Percentiles rank a stretch among this genome's conserved stretches.
These are phyloP conservation scores for Drosophila multiciliata DNA, from an alignment of 2,888 invertebrate genomes.

Conservation along the genomic window DNA sequence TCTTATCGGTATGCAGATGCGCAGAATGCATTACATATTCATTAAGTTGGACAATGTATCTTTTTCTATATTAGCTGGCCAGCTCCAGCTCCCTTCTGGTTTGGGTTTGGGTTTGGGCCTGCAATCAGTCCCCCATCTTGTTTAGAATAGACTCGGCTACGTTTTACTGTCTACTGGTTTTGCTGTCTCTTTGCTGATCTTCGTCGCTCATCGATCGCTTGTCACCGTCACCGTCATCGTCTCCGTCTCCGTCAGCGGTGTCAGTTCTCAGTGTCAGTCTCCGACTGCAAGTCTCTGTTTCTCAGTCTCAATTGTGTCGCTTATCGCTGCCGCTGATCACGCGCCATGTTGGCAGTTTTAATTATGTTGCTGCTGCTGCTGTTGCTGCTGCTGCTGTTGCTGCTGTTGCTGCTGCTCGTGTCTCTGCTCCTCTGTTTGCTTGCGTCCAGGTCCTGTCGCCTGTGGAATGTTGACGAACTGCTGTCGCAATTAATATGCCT, in stretches of 20 bases:
- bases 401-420: too few relatives aligned
- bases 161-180: not conserved
- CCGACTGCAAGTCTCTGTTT: slow-evolving; percentile 4
- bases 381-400: not conserved
- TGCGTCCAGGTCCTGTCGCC: slow-evolving; percentile 29
- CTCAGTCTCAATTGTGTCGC: slow-evolving; percentile 38
- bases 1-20: slow-evolving; percentile 52
- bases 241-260: slow-evolving; percentile 13
- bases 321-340: slow-evolving; percentile 76
- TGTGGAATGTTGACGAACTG: slow-evolving; percentile 75
- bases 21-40: slow-evolving; percentile 55
- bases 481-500: slow-evolving; percentile 78
- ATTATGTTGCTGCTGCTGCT: slow-evolving; percentile 65
- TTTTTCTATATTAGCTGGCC: slow-evolving; percentile 44
- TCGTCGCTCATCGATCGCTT: slow-evolving; percentile 40
- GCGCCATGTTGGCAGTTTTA: slow-evolving; percentile 78
- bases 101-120: not conserved
- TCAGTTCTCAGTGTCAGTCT: slow-evolving; percentile 34
- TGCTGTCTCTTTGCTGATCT: not conserved
- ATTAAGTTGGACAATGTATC: slow-evolving; percentile 41
- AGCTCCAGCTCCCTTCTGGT: too few relatives aligned
- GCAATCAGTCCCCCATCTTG: not conserved
- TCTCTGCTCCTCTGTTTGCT: slow-evolving; percentile 1
- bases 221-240: slow-evolving; percentile 25
- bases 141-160: not conserved